Evolutionary conservation across 2,888 invertebrate species (phyloP).

Genomic region (Digitonthophagus gazella): DNA sequence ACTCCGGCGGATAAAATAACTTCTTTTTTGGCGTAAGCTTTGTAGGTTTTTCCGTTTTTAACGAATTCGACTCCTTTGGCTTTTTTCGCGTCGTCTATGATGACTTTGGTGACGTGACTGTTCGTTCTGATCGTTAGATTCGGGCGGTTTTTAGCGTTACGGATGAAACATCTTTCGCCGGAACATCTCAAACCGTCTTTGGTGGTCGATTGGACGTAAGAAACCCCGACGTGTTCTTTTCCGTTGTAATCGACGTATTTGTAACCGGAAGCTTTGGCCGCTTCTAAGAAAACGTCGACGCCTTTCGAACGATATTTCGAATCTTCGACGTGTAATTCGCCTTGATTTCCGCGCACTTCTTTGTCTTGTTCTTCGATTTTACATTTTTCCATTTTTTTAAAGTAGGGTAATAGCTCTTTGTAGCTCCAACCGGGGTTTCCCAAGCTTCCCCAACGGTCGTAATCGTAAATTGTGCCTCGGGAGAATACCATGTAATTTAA

Average conservation of each 20-base stretch:
- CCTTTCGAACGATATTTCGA: slow-evolving; percentile 48
- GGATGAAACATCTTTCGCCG: slow-evolving; percentile 25
- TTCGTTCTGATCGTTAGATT: slow-evolving; percentile 63
- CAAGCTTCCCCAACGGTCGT: slow-evolving; percentile 79
- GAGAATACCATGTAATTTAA: slow-evolving; percentile 90
- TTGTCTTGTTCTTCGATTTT: slow-evolving; percentile 43
- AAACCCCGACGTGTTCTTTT: slow-evolving; percentile 54
- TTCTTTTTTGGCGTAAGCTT: slow-evolving; percentile 50
- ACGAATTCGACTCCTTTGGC: slow-evolving; percentile 49
- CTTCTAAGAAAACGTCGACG: slow-evolving; percentile 56
- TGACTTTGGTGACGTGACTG: slow-evolving; percentile 59
- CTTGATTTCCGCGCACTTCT: slow-evolving; percentile 47
- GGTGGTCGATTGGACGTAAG: slow-evolving; percentile 55
- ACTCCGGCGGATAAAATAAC: slow-evolving; percentile 59
- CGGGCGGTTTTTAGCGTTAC: slow-evolving; percentile 52
- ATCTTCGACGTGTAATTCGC: slow-evolving; percentile 49
- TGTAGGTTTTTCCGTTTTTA: slow-evolving; percentile 33
- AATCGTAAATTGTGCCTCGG: slow-evolving; percentile 82
- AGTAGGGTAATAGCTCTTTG: slow-evolving; percentile 77
- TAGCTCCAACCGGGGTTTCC: slow-evolving; percentile 89
- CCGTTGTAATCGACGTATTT: slow-evolving; percentile 62
- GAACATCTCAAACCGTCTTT: slow-evolving; percentile 50
- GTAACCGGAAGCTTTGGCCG: slow-evolving; percentile 61
- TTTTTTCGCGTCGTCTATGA: slow-evolving; percentile 61
- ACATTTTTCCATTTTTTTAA: slow-evolving; percentile 62